phyloP scores from a whole-genome alignment of 1,140 invertebrate genomes.

The Laupala kohalensis region DNA sequence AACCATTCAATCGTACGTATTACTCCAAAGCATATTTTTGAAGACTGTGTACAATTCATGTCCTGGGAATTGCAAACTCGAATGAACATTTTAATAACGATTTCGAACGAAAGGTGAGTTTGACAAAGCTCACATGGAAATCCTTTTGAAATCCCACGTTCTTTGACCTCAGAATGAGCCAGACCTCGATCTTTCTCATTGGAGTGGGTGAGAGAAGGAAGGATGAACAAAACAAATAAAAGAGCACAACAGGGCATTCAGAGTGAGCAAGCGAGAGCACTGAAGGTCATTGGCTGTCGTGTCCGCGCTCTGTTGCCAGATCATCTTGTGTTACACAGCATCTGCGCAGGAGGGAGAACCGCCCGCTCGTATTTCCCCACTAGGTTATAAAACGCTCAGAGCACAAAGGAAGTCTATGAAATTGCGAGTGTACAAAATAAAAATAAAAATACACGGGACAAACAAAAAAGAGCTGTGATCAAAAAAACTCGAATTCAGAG shows the following conservation, averaged over 20 bases:
- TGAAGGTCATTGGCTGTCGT: not conserved
- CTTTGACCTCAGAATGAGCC: not conserved
- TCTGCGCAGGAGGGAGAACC: not conserved
- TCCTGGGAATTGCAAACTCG: not conserved
- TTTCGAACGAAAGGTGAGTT: not conserved
- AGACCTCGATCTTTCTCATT: not conserved
- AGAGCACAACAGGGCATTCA: not conserved
- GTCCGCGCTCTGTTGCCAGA: not conserved
- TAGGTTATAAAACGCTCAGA: not conserved
- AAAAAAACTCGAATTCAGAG: not conserved
- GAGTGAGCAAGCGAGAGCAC: not conserved
- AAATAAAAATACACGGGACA: not conserved
- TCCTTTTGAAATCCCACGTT: not conserved
- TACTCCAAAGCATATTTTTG: too few species aligned
- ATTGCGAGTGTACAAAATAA: not conserved
- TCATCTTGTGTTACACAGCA: not conserved
- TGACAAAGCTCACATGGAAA: not conserved
- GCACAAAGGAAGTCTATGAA: not conserved
- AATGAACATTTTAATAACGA: not conserved
- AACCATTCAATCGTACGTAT: too few species aligned
- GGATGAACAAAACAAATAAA: not conserved
- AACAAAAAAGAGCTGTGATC: not conserved
- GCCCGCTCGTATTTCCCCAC: not conserved
- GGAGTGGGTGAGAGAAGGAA: not conserved
- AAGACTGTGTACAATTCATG: too few species aligned